phyloP scores from a whole-genome alignment of 2,113 vertebrate genomes.

The Hiodon alosoides region DNA sequence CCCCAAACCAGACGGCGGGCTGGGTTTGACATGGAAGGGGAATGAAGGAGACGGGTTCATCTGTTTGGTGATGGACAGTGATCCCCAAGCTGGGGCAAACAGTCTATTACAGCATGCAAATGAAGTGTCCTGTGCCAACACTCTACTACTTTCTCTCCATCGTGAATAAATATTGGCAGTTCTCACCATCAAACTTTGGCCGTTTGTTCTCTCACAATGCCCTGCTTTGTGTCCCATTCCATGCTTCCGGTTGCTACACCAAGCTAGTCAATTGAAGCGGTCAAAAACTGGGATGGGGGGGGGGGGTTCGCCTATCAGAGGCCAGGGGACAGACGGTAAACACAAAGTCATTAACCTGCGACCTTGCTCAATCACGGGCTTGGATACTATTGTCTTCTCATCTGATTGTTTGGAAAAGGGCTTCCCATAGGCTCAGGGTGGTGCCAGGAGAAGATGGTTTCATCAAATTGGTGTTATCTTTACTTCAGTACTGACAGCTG shows the following conservation, averaged over 20 bases:
- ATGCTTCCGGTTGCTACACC: slow-evolving; percentile 8
- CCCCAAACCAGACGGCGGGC: not conserved
- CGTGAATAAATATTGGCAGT: slow-evolving; percentile 72
- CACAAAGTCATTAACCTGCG: slow-evolving; percentile 64
- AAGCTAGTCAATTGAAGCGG: slow-evolving; percentile 16
- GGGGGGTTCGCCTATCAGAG: slow-evolving; percentile 52
- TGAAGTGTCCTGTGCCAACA: slow-evolving; percentile 68
- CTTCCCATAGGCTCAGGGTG: slow-evolving; percentile 41
- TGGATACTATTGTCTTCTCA: slow-evolving; percentile 27
- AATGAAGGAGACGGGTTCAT: slow-evolving; percentile 61
- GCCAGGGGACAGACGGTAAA: slow-evolving; percentile 48
- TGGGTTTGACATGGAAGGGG: slow-evolving; percentile 37
- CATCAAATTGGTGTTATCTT: slow-evolving; percentile 42
- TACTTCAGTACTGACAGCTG: slow-evolving; percentile 30
- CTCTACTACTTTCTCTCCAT: slow-evolving; percentile 58
- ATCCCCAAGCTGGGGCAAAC: slow-evolving; percentile 50
- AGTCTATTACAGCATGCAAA: slow-evolving; percentile 73
- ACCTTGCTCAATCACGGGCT: slow-evolving; percentile 40
- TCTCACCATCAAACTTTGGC: slow-evolving; percentile 46
- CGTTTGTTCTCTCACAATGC: slow-evolving; percentile 44
- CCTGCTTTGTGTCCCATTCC: slow-evolving; percentile 13
- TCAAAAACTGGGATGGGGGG: slow-evolving; percentile 21
- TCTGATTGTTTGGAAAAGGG: slow-evolving; percentile 46
- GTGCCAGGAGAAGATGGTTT: slow-evolving; percentile 40
- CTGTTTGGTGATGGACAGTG: slow-evolving; percentile 49